phyloP scores from a whole-genome alignment of 2,888 invertebrate species.

The Mythimna ferrago region DNA sequence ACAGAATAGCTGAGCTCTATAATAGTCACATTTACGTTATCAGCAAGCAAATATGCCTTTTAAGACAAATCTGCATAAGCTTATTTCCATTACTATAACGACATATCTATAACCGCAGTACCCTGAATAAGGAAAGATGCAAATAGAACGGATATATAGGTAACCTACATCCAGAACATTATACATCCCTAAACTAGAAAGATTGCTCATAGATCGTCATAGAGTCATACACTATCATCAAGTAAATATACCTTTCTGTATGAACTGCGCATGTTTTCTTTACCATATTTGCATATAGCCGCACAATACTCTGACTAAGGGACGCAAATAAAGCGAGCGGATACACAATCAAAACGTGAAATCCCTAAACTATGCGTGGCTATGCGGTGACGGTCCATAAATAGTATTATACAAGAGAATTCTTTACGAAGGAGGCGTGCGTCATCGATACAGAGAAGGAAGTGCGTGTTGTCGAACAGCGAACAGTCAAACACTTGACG shows the following conservation, averaged over 20 bases:
- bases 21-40: slow-evolving; percentile 4
- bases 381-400: slow-evolving; percentile 75
- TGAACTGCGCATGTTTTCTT: slow-evolving; percentile 50
- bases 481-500: slow-evolving; percentile 76
- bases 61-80: slow-evolving; percentile 42
- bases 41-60: slow-evolving; percentile 47
- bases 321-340: slow-evolving; percentile 57
- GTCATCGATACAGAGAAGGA: slow-evolving; percentile 80
- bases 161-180: slow-evolving; percentile 57
- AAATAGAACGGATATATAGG: slow-evolving; percentile 50
- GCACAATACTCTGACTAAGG: slow-evolving; percentile 48
- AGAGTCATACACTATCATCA: slow-evolving; percentile 16
- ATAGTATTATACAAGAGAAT: slow-evolving; percentile 77
- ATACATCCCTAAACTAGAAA: slow-evolving; percentile 63
- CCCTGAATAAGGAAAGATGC: slow-evolving; percentile 29
- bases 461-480: slow-evolving; percentile 70
- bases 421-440: slow-evolving; percentile 73
- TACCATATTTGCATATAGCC: slow-evolving; percentile 59
- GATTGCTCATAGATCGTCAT: slow-evolving; percentile 9
- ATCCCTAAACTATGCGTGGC: slow-evolving; percentile 66
- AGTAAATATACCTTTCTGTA: slow-evolving; percentile 53
- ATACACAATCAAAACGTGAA: slow-evolving; percentile 65
- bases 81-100: slow-evolving; percentile 55
- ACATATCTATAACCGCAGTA: slow-evolving; percentile 37
- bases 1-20: background rate